These are phyloP conservation scores for Hesperophylax magnus DNA, from an alignment of 1,140 invertebrate species.

Conservation along the genomic window DNA sequence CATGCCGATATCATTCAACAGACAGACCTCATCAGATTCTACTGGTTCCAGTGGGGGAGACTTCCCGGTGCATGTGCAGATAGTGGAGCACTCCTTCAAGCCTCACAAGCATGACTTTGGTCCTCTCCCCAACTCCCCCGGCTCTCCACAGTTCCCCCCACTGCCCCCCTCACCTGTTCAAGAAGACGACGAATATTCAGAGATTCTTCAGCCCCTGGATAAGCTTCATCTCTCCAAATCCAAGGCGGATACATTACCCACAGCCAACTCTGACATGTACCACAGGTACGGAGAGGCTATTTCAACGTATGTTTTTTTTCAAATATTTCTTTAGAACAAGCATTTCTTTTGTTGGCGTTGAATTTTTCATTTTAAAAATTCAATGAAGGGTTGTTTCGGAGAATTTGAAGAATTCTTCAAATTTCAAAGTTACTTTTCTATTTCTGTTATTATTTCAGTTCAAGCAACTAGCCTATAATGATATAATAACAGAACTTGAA, in stretches of 20 bases:
- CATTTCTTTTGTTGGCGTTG: neutral
- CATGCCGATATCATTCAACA: constrained; percentile 72
- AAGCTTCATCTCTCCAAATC: constrained; percentile 63
- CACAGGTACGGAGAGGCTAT: constrained; percentile 58
- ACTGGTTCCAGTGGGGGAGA: constrained; percentile 69
- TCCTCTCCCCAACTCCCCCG: constrained; percentile 71
- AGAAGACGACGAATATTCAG: constrained; percentile 82
- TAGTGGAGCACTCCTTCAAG: constrained; percentile 69
- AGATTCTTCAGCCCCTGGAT: constrained; percentile 73
- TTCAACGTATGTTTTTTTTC: neutral
- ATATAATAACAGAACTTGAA: too few species aligned
- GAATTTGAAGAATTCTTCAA: too few species aligned
- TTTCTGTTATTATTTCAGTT: too few species aligned
- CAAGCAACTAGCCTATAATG: too few species aligned
- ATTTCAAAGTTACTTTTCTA: too few species aligned
- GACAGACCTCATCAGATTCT: constrained; percentile 67
- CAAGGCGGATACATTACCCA: constrained; percentile 72
- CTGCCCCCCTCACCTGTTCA: constrained; percentile 83
- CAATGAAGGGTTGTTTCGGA: too few species aligned
- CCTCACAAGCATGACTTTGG: constrained; percentile 68
- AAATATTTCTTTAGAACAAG: neutral
- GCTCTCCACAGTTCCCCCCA: constrained; percentile 82
- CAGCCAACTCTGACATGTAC: constrained; percentile 61
- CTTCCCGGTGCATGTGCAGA: constrained; percentile 68
- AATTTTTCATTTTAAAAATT: too few species aligned